Conservation (phyloP, 2,113 vertebrate genomes). For the Aleadryas rufinucha region DNA sequence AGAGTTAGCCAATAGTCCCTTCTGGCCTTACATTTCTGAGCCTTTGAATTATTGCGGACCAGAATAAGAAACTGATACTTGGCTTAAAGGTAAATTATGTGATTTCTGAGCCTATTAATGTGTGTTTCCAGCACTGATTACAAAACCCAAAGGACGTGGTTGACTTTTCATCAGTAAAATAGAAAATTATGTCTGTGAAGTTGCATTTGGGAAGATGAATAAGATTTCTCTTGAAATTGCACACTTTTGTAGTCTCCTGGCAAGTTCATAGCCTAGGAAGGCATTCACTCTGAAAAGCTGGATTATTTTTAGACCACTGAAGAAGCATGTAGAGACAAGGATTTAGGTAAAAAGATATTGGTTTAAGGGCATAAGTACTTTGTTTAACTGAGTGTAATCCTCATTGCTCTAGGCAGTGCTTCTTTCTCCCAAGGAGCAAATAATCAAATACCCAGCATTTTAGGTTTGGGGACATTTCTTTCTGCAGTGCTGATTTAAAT, state of each 20-base stretch:
- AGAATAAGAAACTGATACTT: background rate
- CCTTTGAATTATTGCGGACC: background rate
- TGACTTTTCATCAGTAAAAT: background rate
- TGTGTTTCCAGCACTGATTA: background rate
- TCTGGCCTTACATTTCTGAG: background rate
- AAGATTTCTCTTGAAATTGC: background rate
- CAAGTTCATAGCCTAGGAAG: background rate
- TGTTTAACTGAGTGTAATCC: background rate
- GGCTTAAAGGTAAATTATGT: background rate
- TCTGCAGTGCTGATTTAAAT: background rate
- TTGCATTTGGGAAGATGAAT: background rate
- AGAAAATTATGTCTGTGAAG: background rate
- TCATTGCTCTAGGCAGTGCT: background rate
- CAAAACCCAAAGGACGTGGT: background rate
- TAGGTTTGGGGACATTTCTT: background rate
- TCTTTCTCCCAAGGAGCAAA: background rate
- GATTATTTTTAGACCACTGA: background rate
- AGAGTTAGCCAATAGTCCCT: background rate
- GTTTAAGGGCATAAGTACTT: background rate
- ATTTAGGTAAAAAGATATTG: background rate
- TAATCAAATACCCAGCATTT: background rate
- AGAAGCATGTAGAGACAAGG: background rate
- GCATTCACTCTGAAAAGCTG: background rate
- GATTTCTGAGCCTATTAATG: background rate
- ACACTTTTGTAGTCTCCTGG: background rate